phyloP scores from a whole-genome alignment of 2,888 invertebrate genomes.

The Strigamia crassipes region DNA sequence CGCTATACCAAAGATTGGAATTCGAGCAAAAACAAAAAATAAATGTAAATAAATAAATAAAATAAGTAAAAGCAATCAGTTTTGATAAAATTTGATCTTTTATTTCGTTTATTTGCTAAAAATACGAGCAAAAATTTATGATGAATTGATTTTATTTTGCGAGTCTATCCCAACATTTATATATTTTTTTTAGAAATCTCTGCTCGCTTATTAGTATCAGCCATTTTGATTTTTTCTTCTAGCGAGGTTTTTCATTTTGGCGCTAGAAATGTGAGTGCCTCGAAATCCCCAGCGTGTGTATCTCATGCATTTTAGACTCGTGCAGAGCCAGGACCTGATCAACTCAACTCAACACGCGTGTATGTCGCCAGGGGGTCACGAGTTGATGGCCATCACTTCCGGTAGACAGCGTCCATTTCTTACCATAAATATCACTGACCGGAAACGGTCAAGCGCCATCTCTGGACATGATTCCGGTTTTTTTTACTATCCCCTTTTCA shows the following conservation, averaged over 20 bases:
- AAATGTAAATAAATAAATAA: too few species aligned
- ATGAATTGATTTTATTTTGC: background rate
- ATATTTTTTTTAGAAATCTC: background rate
- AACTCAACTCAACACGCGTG: conserved; percentile 19
- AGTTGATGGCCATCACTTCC: conserved; percentile 40
- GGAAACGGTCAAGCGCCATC: conserved; percentile 38
- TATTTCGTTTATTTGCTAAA: too few species aligned
- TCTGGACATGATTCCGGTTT: conserved; percentile 40
- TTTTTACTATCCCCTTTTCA: background rate
- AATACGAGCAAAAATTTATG: too few species aligned
- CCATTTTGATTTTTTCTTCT: conserved; percentile 19
- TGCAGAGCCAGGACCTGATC: conserved; percentile 21
- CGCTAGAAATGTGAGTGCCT: conserved; percentile 17
- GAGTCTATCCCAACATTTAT: too few species aligned
- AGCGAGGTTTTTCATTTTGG: conserved; percentile 24
- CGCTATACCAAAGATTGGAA: background rate
- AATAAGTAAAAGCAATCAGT: too few species aligned
- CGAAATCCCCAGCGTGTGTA: background rate
- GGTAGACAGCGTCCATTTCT: conserved; percentile 35
- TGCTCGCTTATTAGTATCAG: background rate
- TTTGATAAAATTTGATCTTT: too few species aligned
- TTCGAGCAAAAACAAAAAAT: too few species aligned
- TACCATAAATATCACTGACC: conserved; percentile 40
- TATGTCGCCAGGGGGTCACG: conserved; percentile 38
- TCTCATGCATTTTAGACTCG: conserved; percentile 42